Evolutionary conservation across 1,140 invertebrate genomes (phyloP).

Genomic region (Phortica variegata): DNA sequence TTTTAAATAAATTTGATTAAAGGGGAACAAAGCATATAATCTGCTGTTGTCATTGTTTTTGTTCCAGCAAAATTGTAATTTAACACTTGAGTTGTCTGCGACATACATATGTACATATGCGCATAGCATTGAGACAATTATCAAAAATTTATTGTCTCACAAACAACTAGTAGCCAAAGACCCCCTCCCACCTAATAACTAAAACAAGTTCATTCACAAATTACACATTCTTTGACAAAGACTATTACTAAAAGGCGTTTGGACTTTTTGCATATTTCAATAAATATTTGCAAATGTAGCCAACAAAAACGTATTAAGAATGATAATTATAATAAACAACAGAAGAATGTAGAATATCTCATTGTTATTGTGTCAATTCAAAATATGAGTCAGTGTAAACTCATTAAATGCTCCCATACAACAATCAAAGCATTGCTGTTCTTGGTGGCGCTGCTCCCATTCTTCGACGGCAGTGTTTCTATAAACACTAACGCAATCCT

Average conservation of each 20-base stretch:
- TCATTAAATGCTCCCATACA: too few relatives aligned
- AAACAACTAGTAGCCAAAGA: too few relatives aligned
- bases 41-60: slow-evolving; percentile 13
- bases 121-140: too few relatives aligned
- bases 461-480: too few relatives aligned
- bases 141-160: too few relatives aligned
- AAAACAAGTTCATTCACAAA: slow-evolving; percentile 43
- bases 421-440: too few relatives aligned
- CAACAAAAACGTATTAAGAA: slow-evolving; percentile 34
- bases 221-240: slow-evolving; percentile 18
- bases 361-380: too few relatives aligned
- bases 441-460: too few relatives aligned
- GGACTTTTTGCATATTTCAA: slow-evolving; percentile 41
- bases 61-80: slow-evolving; percentile 28
- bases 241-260: slow-evolving; percentile 26
- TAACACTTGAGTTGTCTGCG: slow-evolving; percentile 23
- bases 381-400: too few relatives aligned
- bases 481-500: too few relatives aligned
- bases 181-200: too few relatives aligned
- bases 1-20: slow-evolving; percentile 37
- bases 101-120: neutral
- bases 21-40: slow-evolving; percentile 16
- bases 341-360: too few relatives aligned
- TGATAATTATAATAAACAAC: slow-evolving; percentile 35
- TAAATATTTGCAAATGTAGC: slow-evolving; percentile 16